phyloP scores from a whole-genome alignment of 1,140 invertebrate species.

The Oedothorax gibbosus region DNA sequence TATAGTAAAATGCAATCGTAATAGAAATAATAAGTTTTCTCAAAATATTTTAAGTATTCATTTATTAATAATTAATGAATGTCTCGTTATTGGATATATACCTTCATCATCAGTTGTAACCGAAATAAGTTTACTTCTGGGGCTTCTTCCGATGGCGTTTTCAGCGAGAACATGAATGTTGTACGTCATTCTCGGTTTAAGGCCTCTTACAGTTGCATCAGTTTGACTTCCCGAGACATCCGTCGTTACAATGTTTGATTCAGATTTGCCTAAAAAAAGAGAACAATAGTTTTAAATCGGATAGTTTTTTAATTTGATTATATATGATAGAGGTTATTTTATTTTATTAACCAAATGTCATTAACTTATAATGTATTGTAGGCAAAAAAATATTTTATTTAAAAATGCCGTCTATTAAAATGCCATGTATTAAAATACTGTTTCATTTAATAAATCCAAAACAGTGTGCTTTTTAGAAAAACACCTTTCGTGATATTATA shows the following conservation, averaged over 20 bases:
- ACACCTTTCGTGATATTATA: too few relatives aligned
- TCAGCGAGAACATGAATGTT: conserved; percentile 68
- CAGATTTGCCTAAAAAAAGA: conserved; percentile 12
- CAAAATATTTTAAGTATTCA: not conserved
- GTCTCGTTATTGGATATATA: not conserved
- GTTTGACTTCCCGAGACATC: conserved; percentile 76
- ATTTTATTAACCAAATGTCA: too few relatives aligned
- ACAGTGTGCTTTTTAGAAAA: too few relatives aligned
- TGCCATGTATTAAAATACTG: too few relatives aligned
- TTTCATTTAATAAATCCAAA: too few relatives aligned
- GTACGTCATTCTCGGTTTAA: conserved; percentile 68
- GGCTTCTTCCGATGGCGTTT: conserved; percentile 75
- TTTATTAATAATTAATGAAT: not conserved
- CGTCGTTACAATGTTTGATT: conserved; percentile 17
- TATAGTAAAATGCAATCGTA: not conserved
- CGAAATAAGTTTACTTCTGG: conserved; percentile 86
- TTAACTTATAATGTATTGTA: too few relatives aligned
- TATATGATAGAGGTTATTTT: too few relatives aligned
- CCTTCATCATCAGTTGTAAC: conserved; percentile 85
- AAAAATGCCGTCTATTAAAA: too few relatives aligned
- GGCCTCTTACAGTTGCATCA: conserved; percentile 67
- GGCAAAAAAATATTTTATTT: too few relatives aligned
- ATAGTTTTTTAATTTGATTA: too few relatives aligned
- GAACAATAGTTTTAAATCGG: too few relatives aligned
- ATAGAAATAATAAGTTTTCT: not conserved